phyloP scores from a whole-genome alignment of 64 coral and sea anemone genomes.

The Cladopsammia gracilis region DNA sequence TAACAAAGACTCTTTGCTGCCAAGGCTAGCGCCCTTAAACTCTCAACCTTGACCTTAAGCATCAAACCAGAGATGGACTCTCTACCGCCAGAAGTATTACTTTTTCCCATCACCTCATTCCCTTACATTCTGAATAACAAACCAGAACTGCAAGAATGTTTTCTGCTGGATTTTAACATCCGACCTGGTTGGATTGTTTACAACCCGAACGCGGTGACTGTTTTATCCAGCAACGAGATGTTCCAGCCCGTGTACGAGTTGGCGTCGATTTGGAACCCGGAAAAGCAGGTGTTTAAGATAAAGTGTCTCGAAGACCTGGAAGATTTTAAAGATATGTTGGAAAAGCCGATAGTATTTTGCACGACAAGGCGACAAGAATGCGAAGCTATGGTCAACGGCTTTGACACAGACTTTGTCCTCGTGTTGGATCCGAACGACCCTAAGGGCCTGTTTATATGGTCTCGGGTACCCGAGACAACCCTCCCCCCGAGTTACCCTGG shows the following conservation, averaged over 20 bases:
- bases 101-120: constrained; percentile 49
- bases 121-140: background rate
- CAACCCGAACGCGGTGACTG: constrained; percentile 42
- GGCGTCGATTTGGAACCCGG: background rate
- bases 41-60: no score
- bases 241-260: constrained; percentile 29
- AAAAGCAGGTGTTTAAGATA: constrained; percentile 29
- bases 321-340: constrained; percentile 12
- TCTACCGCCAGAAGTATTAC: background rate
- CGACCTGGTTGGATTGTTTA: constrained; percentile 46
- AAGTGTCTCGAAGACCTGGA: background rate
- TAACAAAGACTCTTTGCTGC: no score
- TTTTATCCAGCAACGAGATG: constrained; percentile 16
- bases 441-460: no score
- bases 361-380: constrained; percentile 16
- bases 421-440: constrained; percentile 10
- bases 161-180: background rate
- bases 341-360: constrained; percentile 35
- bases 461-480: no score
- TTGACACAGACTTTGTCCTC: constrained; percentile 49
- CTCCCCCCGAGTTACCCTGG: no score
- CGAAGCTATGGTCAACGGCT: constrained; percentile 4
- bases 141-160: constrained; percentile 5
- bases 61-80: background rate
- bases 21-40: no score